Conservation (phyloP, 2,888 invertebrate genomes). For the Nephrotoma flavescens region DNA sequence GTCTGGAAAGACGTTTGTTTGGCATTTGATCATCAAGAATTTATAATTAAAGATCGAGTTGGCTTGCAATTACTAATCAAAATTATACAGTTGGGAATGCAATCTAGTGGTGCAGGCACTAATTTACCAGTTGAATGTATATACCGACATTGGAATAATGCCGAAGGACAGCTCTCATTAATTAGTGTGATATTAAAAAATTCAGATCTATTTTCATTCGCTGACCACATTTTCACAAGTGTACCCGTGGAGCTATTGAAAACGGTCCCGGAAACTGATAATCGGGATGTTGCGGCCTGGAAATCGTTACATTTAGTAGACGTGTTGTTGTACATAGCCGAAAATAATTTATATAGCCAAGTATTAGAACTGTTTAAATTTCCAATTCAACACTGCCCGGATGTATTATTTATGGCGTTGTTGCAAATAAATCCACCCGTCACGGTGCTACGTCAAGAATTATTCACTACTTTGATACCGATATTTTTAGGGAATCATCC, state of each 20-base stretch:
- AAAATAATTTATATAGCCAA: slow-evolving; percentile 67
- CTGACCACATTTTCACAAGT: slow-evolving; percentile 77
- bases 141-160: slow-evolving; percentile 84
- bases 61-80: slow-evolving; percentile 71
- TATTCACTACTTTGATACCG: slow-evolving; percentile 76
- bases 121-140: slow-evolving; percentile 80
- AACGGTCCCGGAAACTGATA: slow-evolving; percentile 86
- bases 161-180: slow-evolving; percentile 84
- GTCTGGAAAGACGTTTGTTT: slow-evolving; percentile 88
- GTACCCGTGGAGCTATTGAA: slow-evolving; percentile 82
- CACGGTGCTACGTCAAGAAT: slow-evolving; percentile 66
- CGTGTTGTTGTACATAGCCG: slow-evolving; percentile 70
- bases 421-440: slow-evolving; percentile 74
- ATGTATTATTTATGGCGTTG: slow-evolving; percentile 77
- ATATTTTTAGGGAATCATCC: slow-evolving; percentile 91
- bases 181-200: slow-evolving; percentile 75
- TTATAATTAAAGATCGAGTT: slow-evolving; percentile 72
- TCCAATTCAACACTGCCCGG: slow-evolving; percentile 87
- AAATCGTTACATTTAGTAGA: slow-evolving; percentile 85
- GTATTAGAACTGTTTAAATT: slow-evolving; percentile 78
- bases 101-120: slow-evolving; percentile 54
- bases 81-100: slow-evolving; percentile 66
- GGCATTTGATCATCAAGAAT: slow-evolving; percentile 84
- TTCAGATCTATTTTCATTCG: slow-evolving; percentile 87
- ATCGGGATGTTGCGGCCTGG: slow-evolving; percentile 88